These are phyloP conservation scores for Dendrocopos noguchii DNA, from an alignment of 2,113 vertebrate species.

Conservation along the genomic window DNA sequence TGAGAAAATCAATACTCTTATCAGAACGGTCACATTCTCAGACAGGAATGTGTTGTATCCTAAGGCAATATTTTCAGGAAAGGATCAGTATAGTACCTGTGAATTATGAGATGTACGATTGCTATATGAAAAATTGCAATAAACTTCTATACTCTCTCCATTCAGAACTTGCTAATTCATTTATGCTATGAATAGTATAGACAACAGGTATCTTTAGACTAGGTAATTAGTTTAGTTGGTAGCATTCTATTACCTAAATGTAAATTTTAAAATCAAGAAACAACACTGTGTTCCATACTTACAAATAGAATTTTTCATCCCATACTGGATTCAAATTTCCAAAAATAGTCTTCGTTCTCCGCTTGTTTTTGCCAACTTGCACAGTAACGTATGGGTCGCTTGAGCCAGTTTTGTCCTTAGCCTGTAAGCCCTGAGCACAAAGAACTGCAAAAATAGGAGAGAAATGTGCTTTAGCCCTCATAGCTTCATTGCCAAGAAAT, in stretches of 20 bases:
- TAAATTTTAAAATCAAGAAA: neutral
- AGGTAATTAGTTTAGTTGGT: neutral
- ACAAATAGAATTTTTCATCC: conserved; percentile 99
- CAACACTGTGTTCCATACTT: conserved; percentile 65
- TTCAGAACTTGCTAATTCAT: neutral
- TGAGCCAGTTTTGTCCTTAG: conserved; percentile 98
- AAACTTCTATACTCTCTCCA: neutral
- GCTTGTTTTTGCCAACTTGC: conserved; percentile 96
- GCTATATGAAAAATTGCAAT: neutral
- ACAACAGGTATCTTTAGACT: neutral
- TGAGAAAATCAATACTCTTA: neutral
- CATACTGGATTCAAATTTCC: conserved; percentile 97
- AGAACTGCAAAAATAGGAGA: conserved; percentile 82
- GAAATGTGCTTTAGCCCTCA: neutral
- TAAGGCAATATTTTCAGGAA: neutral
- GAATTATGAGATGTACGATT: neutral
- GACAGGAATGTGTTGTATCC: neutral
- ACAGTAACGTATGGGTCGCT: conserved; percentile 98
- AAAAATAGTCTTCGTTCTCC: conserved; percentile 97
- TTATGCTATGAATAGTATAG: neutral
- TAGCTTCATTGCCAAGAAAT: neutral
- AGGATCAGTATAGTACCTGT: neutral
- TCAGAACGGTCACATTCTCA: neutral
- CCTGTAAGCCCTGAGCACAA: conserved; percentile 96
- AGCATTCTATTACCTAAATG: neutral